Conservation (phyloP, 2,888 invertebrate genomes). For the Hanleya hanleyi region DNA sequence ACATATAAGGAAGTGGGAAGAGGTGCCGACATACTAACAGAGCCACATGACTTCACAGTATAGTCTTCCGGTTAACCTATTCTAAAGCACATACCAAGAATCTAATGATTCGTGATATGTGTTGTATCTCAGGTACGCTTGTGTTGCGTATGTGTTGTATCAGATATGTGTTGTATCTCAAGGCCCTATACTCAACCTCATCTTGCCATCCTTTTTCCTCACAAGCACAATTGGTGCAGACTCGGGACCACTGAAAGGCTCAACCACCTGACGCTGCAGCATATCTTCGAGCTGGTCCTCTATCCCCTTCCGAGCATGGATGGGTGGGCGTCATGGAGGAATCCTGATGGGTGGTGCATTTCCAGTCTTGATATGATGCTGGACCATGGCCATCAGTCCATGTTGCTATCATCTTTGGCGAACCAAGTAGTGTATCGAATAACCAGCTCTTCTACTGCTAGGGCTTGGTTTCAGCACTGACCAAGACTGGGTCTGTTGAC, state of each 20-base stretch:
- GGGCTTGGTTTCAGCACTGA: no score
- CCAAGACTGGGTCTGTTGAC: not conserved
- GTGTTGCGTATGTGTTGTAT: no score
- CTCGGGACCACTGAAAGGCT: not conserved
- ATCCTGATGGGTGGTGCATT: not conserved
- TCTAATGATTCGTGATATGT: no score
- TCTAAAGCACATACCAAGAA: no score
- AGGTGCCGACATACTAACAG: no score
- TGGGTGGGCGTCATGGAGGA: not conserved
- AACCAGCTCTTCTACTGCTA: no score
- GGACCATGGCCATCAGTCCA: not conserved
- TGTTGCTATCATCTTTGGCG: not conserved
- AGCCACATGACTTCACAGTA: no score
- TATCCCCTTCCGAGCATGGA: not conserved
- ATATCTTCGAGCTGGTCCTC: not conserved
- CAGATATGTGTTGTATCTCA: no score
- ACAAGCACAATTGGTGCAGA: not conserved
- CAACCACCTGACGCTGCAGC: not conserved
- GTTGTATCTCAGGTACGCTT: no score
- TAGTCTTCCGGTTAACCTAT: no score
- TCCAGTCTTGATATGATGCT: not conserved
- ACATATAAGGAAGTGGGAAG: no score
- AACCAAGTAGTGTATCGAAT: no score
- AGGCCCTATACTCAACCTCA: not conserved
- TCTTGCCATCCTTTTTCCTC: not conserved